phyloP scores from a whole-genome alignment of 2,113 vertebrate species.

The Baryphthengus martii region DNA sequence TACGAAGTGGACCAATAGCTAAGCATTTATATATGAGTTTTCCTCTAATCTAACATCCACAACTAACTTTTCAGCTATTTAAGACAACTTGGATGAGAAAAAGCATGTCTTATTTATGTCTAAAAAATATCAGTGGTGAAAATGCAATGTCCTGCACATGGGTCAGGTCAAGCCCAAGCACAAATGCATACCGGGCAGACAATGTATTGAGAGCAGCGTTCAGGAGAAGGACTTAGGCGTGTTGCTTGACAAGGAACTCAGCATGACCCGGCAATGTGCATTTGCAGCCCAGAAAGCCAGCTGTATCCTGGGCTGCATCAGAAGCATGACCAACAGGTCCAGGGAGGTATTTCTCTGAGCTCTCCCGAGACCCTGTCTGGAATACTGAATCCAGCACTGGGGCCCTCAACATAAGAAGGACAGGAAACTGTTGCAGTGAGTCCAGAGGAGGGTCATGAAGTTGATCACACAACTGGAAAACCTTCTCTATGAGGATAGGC shows the following conservation, averaged over 20 bases:
- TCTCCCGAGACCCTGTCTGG: neutral
- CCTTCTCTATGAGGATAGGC: neutral
- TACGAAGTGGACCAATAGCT: neutral
- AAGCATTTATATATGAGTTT: neutral
- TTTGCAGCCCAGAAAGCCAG: neutral
- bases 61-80: neutral
- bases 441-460: neutral
- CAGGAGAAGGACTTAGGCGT: neutral
- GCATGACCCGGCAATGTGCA: neutral
- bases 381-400: neutral
- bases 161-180: neutral
- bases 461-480: neutral
- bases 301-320: neutral
- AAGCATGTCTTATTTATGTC: neutral
- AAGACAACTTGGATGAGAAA: neutral
- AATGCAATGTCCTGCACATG: neutral
- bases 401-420: neutral
- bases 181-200: neutral
- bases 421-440: neutral
- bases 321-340: neutral
- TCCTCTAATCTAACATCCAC: neutral
- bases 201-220: neutral
- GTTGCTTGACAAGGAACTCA: neutral
- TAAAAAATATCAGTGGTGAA: neutral
- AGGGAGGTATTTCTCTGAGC: neutral